phyloP scores from a whole-genome alignment of 1,140 invertebrate genomes.

The Panulirus ornatus region DNA sequence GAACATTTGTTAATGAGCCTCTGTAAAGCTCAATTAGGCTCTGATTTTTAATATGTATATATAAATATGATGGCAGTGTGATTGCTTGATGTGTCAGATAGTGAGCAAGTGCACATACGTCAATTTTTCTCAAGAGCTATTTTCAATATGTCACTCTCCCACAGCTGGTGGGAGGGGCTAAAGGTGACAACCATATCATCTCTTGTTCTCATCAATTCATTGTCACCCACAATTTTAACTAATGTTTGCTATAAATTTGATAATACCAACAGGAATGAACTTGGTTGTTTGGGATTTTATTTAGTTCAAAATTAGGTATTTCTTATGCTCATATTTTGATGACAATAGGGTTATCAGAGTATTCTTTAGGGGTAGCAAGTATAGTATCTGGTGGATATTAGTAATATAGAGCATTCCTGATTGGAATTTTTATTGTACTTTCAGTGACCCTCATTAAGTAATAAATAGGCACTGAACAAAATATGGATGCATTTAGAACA shows the following conservation, averaged over 20 bases:
- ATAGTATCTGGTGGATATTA: too few species aligned
- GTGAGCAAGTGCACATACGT: conserved; percentile 15
- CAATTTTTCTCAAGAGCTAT: not conserved
- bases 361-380: too few species aligned
- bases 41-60: conserved; percentile 35
- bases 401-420: too few species aligned
- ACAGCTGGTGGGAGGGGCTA: not conserved
- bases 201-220: conserved; percentile 30
- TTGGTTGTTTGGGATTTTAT: not conserved
- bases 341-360: too few species aligned
- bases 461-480: too few species aligned
- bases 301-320: too few species aligned
- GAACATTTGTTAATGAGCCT: conserved; percentile 9
- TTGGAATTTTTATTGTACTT: too few species aligned
- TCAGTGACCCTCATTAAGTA: too few species aligned
- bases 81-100: conserved; percentile 28
- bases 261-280: not conserved
- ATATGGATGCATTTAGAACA: too few species aligned
- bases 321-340: too few species aligned
- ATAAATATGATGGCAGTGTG: conserved; percentile 34
- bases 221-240: conserved; percentile 4
- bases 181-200: conserved; percentile 40
- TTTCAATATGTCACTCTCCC: not conserved
- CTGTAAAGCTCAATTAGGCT: conserved; percentile 41
- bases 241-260: conserved; percentile 15